phyloP scores from a whole-genome alignment of 2,888 invertebrate species.

The Agrenia bidenticulata region DNA sequence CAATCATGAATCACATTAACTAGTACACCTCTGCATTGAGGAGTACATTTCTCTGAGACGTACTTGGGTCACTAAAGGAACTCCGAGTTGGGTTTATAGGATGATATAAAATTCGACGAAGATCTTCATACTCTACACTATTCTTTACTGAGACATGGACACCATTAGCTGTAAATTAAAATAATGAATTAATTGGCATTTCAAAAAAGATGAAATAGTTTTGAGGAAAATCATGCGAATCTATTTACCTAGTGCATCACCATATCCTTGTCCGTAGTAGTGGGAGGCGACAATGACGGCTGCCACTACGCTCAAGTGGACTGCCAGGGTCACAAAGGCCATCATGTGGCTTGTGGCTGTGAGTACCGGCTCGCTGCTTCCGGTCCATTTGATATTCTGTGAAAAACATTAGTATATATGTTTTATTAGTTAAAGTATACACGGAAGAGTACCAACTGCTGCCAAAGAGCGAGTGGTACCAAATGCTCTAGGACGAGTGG shows the following conservation, averaged over 20 bases:
- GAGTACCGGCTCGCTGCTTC: constrained; percentile 34
- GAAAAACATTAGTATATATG: not conserved
- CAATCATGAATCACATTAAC: too few species aligned
- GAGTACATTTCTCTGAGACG: constrained; percentile 24
- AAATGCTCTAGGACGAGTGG: too few species aligned
- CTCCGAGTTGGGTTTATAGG: constrained; percentile 31
- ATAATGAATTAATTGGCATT: constrained; percentile 2
- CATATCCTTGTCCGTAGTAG: constrained; percentile 39
- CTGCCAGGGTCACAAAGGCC: constrained; percentile 30
- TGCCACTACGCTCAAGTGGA: constrained; percentile 35
- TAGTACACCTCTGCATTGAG: constrained; percentile 37
- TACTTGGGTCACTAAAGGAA: constrained; percentile 8
- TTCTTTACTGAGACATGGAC: constrained; percentile 41
- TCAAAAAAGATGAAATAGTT: not conserved
- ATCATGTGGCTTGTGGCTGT: constrained; percentile 36
- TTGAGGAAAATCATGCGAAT: not conserved
- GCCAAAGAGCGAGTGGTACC: too few species aligned
- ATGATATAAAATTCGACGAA: constrained; percentile 37
- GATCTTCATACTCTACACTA: constrained; percentile 40
- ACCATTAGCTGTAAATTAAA: constrained; percentile 29
- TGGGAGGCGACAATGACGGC: constrained; percentile 34
- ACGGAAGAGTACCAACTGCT: too few species aligned
- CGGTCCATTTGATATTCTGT: constrained; percentile 33
- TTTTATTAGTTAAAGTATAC: too few species aligned
- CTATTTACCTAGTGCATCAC: constrained; percentile 37